These are phyloP conservation scores for Elegia similella DNA, from an alignment of 2,888 invertebrate species.

Conservation along the genomic window DNA sequence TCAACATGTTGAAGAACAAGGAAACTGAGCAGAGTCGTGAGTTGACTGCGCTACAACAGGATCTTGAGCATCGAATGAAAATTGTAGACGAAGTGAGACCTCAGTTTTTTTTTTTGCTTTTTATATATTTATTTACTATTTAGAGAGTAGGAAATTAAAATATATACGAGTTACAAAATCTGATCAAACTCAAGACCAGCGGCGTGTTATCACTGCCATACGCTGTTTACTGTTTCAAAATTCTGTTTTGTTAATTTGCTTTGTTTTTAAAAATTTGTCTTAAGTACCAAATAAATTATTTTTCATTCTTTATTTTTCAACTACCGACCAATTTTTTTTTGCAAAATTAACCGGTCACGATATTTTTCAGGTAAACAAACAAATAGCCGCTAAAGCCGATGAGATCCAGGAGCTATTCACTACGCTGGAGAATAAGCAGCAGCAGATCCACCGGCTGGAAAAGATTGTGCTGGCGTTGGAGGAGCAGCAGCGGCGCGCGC, in stretches of 20 bases:
- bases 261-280: too few relatives aligned
- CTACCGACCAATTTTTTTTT: too few relatives aligned
- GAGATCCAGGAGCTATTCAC: slow-evolving; percentile 76
- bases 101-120: slow-evolving; percentile 26
- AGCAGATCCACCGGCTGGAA: slow-evolving; percentile 79
- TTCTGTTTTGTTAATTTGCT: too few relatives aligned
- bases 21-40: slow-evolving; percentile 78
- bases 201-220: too few relatives aligned
- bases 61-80: slow-evolving; percentile 72
- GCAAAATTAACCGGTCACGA: not conserved
- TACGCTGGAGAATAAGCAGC: slow-evolving; percentile 77
- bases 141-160: not conserved
- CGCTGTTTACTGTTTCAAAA: too few relatives aligned
- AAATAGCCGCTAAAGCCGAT: slow-evolving; percentile 74
- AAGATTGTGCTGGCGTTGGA: slow-evolving; percentile 80
- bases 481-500: slow-evolving; percentile 80
- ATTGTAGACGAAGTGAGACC: slow-evolving; percentile 73
- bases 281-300: too few relatives aligned
- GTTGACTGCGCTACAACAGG: slow-evolving; percentile 61
- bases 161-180: too few relatives aligned
- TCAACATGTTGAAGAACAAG: slow-evolving; percentile 81
- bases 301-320: too few relatives aligned
- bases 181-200: too few relatives aligned
- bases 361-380: slow-evolving; percentile 64
- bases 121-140: slow-evolving; percentile 21